Percentiles rank a stretch among this genome's conserved stretches.
phyloP scores from a whole-genome alignment of 2,888 invertebrate species.

The Frankliniella intonsa region DNA sequence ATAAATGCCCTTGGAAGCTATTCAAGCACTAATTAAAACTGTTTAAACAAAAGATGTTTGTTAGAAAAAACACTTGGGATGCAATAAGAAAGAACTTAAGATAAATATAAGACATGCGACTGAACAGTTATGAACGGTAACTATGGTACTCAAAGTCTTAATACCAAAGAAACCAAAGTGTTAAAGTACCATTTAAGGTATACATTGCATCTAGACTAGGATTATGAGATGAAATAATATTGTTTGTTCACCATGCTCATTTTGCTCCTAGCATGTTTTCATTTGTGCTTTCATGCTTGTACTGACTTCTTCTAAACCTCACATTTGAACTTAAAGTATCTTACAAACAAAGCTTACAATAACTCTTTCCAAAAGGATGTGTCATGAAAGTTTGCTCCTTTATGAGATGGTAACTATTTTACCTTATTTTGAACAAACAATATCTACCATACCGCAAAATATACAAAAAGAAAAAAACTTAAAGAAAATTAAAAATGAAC shows the following conservation, averaged over 20 bases:
- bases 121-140: neutral
- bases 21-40: neutral
- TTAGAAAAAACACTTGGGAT: neutral
- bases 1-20: neutral
- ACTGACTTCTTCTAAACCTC: neutral
- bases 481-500: conserved; percentile 20
- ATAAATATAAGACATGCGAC: neutral
- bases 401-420: conserved; percentile 7
- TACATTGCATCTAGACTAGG: neutral
- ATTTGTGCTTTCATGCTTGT: neutral
- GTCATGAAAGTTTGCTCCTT: conserved; percentile 12
- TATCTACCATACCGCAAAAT: neutral
- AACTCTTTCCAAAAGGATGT: neutral
- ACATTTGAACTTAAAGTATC: conserved; percentile 8
- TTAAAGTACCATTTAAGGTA: neutral
- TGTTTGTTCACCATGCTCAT: conserved; percentile 9
- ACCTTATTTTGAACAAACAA: conserved; percentile 11
- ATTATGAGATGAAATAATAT: neutral
- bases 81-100: neutral
- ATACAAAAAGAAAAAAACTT: neutral
- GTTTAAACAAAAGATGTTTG: neutral
- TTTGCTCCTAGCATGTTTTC: neutral
- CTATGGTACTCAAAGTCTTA: neutral
- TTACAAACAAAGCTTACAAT: conserved; percentile 14
- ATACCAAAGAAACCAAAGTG: neutral